phyloP scores from a whole-genome alignment of 2,888 invertebrate species.

The Drosophila flavopinicola region DNA sequence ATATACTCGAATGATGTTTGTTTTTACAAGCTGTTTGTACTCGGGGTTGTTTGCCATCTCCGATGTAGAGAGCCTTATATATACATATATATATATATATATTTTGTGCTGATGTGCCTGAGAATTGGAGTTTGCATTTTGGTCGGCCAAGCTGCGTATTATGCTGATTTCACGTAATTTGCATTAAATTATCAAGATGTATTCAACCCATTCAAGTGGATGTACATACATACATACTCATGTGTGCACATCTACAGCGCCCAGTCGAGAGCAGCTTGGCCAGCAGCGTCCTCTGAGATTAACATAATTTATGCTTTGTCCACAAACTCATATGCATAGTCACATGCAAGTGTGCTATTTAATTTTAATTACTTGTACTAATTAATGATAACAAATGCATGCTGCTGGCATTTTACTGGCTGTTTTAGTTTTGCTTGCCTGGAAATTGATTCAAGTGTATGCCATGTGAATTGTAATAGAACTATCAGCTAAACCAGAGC shows the following conservation, averaged over 20 bases:
- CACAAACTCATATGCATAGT: neutral
- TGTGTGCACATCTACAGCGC: conserved; percentile 6
- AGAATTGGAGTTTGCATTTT: conserved; percentile 51
- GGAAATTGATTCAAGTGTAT: neutral
- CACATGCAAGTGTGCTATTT: conserved; percentile 8
- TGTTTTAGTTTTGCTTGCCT: neutral
- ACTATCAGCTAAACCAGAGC: neutral
- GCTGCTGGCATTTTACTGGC: no score
- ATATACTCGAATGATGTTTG: conserved; percentile 40
- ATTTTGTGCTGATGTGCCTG: conserved; percentile 30
- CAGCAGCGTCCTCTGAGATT: conserved; percentile 18
- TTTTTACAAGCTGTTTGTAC: conserved; percentile 43
- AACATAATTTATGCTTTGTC: conserved; percentile 35
- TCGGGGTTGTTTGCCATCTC: conserved; percentile 33
- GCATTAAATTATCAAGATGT: conserved; percentile 74
- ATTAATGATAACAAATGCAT: conserved; percentile 18
- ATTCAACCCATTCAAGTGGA: conserved; percentile 52
- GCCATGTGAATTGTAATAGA: no score
- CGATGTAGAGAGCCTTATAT: conserved; percentile 9
- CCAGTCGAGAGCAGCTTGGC: neutral
- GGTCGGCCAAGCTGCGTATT: conserved; percentile 45
- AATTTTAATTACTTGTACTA: conserved; percentile 29
- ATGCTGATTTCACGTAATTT: conserved; percentile 77
- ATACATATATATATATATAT: conserved; percentile 10
- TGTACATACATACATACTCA: no score